A percentile compares a stretch with the other conserved stretches of the same genome.
These are phyloP conservation scores for Dendrolimus punctatus DNA, from an alignment of 1,140 invertebrate genomes.

Conservation along the genomic window DNA sequence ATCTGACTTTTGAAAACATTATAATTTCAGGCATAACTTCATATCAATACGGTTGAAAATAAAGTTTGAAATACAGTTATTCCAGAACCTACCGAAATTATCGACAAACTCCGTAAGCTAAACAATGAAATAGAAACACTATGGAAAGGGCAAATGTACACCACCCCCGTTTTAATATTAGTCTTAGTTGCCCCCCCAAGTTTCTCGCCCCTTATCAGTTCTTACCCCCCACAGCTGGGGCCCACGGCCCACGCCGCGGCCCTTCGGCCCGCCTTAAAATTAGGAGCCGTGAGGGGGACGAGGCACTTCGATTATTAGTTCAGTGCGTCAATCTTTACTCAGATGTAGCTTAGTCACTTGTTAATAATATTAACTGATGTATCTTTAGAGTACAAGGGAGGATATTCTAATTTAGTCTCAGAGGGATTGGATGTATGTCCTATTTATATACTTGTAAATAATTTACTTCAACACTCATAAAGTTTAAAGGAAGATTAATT, in stretches of 20 bases:
- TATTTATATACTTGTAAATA: no score
- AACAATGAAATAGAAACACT: background rate
- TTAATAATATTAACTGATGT: no score
- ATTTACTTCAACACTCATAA: no score
- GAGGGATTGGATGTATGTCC: no score
- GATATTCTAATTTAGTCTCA: no score
- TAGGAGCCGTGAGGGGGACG: slow-evolving; percentile 8
- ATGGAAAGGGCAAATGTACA: background rate
- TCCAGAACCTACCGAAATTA: no score
- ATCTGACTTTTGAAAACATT: no score
- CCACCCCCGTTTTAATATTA: slow-evolving; percentile 14
- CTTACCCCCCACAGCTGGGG: slow-evolving; percentile 15
- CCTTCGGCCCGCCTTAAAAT: slow-evolving; percentile 15
- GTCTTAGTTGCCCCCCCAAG: slow-evolving; percentile 15
- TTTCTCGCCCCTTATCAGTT: slow-evolving; percentile 13
- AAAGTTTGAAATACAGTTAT: no score
- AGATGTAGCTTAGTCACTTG: slow-evolving; percentile 1
- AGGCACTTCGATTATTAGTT: slow-evolving; percentile 19
- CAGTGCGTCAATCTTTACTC: slow-evolving; percentile 16
- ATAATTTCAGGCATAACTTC: no score
- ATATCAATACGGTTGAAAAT: no score
- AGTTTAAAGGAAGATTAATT: no score
- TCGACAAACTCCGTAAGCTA: background rate
- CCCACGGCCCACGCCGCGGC: background rate
- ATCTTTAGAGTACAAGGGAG: no score